A percentile compares a stretch with the other conserved stretches of the same genome.
Conservation (phyloP, 2,113 vertebrate species). For the Mobula birostris region DNA sequence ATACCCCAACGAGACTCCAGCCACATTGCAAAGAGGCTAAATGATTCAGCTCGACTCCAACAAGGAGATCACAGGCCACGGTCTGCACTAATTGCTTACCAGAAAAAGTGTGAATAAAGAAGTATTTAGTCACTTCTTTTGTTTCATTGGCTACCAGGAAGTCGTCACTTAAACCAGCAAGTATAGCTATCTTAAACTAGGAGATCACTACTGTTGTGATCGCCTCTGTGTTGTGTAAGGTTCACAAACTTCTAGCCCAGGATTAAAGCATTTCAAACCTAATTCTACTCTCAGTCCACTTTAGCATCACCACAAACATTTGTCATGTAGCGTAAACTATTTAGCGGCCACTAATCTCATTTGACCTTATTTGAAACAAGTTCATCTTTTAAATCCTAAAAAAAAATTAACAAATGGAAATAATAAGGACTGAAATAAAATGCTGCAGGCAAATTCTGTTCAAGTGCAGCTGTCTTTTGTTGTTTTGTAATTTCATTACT, state of each 20-base stretch:
- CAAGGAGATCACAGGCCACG: too few species aligned
- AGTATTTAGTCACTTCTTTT: too few species aligned
- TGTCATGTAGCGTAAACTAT: background rate
- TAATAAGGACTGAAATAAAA: background rate
- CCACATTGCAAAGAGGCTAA: too few species aligned
- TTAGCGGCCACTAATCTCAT: background rate
- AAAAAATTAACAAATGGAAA: slow-evolving; percentile 24
- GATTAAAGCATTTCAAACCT: background rate
- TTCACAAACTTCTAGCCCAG: background rate
- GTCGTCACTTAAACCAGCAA: too few species aligned
- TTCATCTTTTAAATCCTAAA: slow-evolving; percentile 1
- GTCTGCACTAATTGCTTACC: too few species aligned
- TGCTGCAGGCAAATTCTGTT: background rate
- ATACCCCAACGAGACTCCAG: too few species aligned
- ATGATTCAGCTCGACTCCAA: too few species aligned
- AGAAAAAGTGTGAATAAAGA: too few species aligned
- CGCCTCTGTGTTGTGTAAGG: too few species aligned
- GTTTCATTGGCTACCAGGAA: too few species aligned
- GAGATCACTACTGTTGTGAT: too few species aligned
- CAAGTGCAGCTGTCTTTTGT: background rate
- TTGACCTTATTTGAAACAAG: background rate
- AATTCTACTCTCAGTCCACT: background rate
- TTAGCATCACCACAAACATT: background rate
- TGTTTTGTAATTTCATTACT: background rate
- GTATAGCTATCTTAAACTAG: too few species aligned